Percentiles rank a stretch among this genome's conserved stretches.
These are phyloP conservation scores for Drosophila engyochracea DNA, from an alignment of 2,888 invertebrate species.

Conservation along the genomic window DNA sequence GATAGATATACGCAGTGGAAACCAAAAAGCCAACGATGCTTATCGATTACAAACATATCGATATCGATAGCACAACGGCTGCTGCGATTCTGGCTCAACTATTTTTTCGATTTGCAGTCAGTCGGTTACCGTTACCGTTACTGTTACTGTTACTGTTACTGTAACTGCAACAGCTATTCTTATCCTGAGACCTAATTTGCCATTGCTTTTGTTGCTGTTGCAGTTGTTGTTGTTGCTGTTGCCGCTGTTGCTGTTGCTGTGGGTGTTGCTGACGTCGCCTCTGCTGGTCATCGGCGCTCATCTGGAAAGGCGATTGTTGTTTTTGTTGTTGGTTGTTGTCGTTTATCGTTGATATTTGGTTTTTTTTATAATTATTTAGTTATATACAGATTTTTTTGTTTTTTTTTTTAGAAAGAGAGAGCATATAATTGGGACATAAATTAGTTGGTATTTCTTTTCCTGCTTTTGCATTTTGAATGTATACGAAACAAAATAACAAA, in stretches of 20 bases:
- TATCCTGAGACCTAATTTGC: constrained; percentile 48
- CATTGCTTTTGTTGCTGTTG: constrained; percentile 28
- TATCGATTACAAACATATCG: constrained; percentile 6
- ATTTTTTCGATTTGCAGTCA: constrained; percentile 4
- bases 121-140: constrained; percentile 9
- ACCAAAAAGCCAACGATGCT: background rate
- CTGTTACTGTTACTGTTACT: constrained; percentile 21
- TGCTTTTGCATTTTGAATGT: constrained; percentile 12
- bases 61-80: constrained; percentile 3
- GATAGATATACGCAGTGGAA: constrained; percentile 2
- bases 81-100: constrained; percentile 2
- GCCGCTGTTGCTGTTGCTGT: constrained; percentile 24
- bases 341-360: constrained; percentile 5
- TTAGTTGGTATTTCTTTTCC: constrained; percentile 40
- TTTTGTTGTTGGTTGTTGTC: constrained; percentile 11
- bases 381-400: constrained; percentile 6
- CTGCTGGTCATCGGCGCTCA: constrained; percentile 86
- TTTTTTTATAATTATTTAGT: constrained; percentile 4
- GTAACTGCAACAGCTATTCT: constrained; percentile 40
- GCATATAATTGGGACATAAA: constrained; percentile 46
- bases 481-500: constrained; percentile 6
- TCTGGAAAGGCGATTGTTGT: constrained; percentile 63
- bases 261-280: constrained; percentile 72
- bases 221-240: constrained; percentile 18
- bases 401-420: constrained; percentile 43